Conservation (phyloP, 2,797 vertebrate genomes). For the Philypnodon macrostomus region DNA sequence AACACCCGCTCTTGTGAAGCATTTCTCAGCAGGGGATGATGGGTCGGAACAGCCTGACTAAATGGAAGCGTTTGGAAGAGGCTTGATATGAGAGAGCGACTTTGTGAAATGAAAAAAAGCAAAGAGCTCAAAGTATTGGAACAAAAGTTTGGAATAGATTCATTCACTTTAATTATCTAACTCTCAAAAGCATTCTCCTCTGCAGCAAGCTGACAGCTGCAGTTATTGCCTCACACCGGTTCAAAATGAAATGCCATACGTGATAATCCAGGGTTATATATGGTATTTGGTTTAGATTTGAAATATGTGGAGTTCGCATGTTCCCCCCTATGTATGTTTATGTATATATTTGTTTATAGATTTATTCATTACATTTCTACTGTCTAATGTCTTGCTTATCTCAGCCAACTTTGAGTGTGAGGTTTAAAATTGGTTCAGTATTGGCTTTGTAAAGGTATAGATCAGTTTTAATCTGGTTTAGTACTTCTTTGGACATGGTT, state of each 20-base stretch:
- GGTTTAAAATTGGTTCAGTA: too few relatives aligned
- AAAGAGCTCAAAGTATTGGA: conserved; percentile 19
- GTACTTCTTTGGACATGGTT: too few relatives aligned
- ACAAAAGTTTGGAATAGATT: conserved; percentile 54
- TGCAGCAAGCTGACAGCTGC: conserved; percentile 63
- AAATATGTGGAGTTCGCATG: too few relatives aligned
- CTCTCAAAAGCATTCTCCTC: conserved; percentile 68
- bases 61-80: conserved; percentile 39
- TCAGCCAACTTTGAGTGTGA: too few relatives aligned
- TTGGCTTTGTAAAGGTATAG: too few relatives aligned
- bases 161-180: conserved; percentile 75
- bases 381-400: too few relatives aligned
- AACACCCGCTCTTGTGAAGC: conserved; percentile 41
- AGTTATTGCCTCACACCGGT: conserved; percentile 73
- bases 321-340: too few relatives aligned
- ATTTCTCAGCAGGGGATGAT: conserved; percentile 42
- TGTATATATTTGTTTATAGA: too few relatives aligned
- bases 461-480: too few relatives aligned
- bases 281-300: not conserved
- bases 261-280: not conserved
- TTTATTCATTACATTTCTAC: too few relatives aligned
- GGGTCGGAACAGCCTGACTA: conserved; percentile 44
- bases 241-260: conserved; percentile 72
- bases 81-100: conserved; percentile 27
- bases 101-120: conserved; percentile 36